Percentiles rank a stretch among this genome's conserved stretches.
These are phyloP conservation scores for Hylia prasina DNA, from an alignment of 2,113 vertebrate genomes.

Conservation along the genomic window DNA sequence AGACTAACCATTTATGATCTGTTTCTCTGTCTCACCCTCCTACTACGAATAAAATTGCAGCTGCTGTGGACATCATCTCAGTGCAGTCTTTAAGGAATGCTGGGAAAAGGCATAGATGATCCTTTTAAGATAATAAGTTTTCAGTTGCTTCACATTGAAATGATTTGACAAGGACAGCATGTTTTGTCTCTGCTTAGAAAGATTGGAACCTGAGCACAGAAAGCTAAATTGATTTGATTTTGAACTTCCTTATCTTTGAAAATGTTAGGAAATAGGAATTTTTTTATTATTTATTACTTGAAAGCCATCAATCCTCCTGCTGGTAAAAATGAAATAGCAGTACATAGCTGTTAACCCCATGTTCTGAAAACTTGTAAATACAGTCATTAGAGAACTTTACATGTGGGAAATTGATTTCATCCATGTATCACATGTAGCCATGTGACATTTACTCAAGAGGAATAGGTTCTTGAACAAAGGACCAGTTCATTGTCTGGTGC, in stretches of 20 bases:
- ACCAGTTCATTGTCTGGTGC: neutral
- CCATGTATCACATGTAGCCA: neutral
- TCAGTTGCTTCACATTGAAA: constrained; percentile 71
- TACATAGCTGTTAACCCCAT: constrained; percentile 38
- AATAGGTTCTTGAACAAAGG: neutral
- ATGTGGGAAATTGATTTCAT: neutral
- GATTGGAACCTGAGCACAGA: constrained; percentile 71
- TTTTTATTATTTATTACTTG: constrained; percentile 89
- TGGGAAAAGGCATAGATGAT: constrained; percentile 7
- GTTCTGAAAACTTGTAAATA: constrained; percentile 18
- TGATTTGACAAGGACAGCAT: constrained; percentile 69
- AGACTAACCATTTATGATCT: neutral
- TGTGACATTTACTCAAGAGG: neutral
- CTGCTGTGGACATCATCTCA: neutral
- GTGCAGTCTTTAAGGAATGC: neutral
- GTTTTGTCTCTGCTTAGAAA: constrained; percentile 64
- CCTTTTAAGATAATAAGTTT: constrained; percentile 69
- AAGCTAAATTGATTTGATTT: constrained; percentile 83
- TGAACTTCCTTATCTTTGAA: constrained; percentile 81
- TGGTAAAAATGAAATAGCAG: constrained; percentile 65
- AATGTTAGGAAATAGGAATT: constrained; percentile 78
- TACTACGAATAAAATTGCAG: neutral
- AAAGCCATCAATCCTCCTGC: constrained; percentile 75
- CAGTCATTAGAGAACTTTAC: neutral
- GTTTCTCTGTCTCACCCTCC: neutral